Conservation (phyloP, 2,113 vertebrate species). For the Cynoglossus semilaevis region DNA sequence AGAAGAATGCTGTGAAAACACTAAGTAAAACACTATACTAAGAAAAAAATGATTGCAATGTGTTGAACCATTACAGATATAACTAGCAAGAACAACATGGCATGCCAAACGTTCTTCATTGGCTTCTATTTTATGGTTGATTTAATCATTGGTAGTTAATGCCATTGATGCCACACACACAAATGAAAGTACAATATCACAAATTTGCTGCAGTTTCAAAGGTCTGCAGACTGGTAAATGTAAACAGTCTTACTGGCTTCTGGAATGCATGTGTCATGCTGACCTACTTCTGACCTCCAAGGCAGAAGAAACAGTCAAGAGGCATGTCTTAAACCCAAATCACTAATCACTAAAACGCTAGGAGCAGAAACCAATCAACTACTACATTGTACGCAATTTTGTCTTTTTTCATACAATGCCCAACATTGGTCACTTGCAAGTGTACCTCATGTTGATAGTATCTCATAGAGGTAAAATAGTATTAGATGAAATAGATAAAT, state of each 20-base stretch:
- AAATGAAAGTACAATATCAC: not conserved
- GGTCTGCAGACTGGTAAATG: conserved; percentile 44
- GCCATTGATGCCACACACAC: not conserved
- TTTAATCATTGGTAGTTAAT: not conserved
- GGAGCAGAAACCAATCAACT: not conserved
- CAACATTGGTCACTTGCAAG: too few species aligned
- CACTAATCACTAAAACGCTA: conserved; percentile 22
- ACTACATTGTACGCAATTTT: not conserved
- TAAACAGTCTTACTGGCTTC: conserved; percentile 34
- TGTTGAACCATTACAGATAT: too few species aligned
- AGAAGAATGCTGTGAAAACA: too few species aligned
- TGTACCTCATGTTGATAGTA: too few species aligned
- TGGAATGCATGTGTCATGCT: conserved; percentile 49
- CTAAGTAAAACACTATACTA: too few species aligned
- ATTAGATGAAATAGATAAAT: too few species aligned
- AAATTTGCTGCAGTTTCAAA: conserved; percentile 23
- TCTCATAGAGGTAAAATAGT: too few species aligned
- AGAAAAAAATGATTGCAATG: too few species aligned
- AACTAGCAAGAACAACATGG: too few species aligned
- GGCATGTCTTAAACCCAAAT: conserved; percentile 34
- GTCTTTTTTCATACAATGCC: not conserved
- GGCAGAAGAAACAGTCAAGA: conserved; percentile 31
- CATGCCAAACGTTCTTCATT: too few species aligned
- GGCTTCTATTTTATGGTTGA: too few species aligned
- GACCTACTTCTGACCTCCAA: conserved; percentile 53